Base-by-base conservation (phyloP, 2,797 vertebrate genomes). In the Hybognathus amarus region DNA sequence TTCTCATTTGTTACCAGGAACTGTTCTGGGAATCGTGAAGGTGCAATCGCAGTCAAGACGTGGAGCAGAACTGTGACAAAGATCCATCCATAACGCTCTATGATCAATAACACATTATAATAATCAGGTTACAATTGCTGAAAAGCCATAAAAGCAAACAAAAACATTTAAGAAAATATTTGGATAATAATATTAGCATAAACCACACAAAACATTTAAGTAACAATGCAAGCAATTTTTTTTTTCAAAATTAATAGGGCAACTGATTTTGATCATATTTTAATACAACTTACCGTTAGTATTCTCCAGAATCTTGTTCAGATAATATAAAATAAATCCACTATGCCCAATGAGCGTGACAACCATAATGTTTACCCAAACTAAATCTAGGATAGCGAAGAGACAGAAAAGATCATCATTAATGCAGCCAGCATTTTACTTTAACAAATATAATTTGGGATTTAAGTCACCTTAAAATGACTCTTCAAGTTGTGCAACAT, bases 81-180 rank as follows among this genome's bases (percentile, higher is more conserved):
- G 1, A 82, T 47, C 59, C 56, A 82, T 66, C 80, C 80, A 66
- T 52, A 33, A 3, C 69, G 59, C 42, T 75, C 80, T 82, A 45
- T 45, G 7, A 74, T 75, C 5, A 82, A 75, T 17, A 6, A 74
- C 56, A 50, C 27, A 8, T 73, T 47, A 20, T 18, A 22, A 73
- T 33, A 63, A 3, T 38, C 4, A 38, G 45, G 20, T 67, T 61
- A 42, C 0, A 20, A 76, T 24, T 11, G 6, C 74, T 59, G 54
- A 22, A 24, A 59, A 24, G n/a, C n/a, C n/a, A n/a, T n/a, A n/a
- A n/a, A n/a, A n/a, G n/a, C n/a, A n/a, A n/a, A n/a, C n/a, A n/a
- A n/a, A 33, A 13, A n/a, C 15, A 22, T 2, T 0, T 18, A 27
- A 7, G 7, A 33, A 64, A 30, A 64, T 63, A 47, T 10, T 42